These are phyloP conservation scores for Nyctibius bracteatus DNA, from an alignment of 2,113 vertebrate species.

Conservation along the genomic window DNA sequence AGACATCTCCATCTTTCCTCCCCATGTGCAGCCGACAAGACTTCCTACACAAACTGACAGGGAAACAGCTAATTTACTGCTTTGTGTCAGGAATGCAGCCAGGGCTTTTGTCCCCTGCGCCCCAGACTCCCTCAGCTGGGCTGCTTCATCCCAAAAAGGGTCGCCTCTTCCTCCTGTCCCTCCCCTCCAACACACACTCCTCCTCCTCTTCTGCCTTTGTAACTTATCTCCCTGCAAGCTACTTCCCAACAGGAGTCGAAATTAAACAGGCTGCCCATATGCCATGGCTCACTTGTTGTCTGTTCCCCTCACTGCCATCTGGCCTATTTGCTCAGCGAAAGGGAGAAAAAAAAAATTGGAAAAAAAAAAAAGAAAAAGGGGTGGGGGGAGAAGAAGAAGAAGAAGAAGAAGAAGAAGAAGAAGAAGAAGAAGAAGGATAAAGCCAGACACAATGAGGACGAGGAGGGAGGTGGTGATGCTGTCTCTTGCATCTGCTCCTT, in stretches of 20 bases:
- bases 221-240: conserved; percentile 78
- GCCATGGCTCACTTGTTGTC: conserved; percentile 93
- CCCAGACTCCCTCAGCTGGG: neutral
- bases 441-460: conserved; percentile 77
- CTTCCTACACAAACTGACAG: conserved; percentile 30
- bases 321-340: conserved; percentile 90
- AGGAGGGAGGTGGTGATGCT: conserved; percentile 65
- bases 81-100: conserved; percentile 2
- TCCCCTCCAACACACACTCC: neutral
- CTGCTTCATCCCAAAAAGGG: conserved; percentile 46
- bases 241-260: conserved; percentile 89
- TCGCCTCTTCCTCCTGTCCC: conserved; percentile 44
- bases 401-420: neutral
- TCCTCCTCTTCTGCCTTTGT: conserved; percentile 73
- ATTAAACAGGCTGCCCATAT: conserved; percentile 99
- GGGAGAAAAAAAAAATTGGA: neutral
- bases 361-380: neutral
- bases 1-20: conserved; percentile 47
- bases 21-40: neutral
- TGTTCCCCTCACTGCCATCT: conserved; percentile 93
- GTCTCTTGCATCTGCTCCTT: conserved; percentile 86
- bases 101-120: neutral
- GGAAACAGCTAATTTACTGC: conserved; percentile 29
- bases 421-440: conserved; percentile 14
- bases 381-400: neutral